Percentiles rank a stretch among this genome's conserved stretches.
These are phyloP conservation scores for Eucriotettix oculatus DNA, from an alignment of 2,888 invertebrate species.

Conservation along the genomic window DNA sequence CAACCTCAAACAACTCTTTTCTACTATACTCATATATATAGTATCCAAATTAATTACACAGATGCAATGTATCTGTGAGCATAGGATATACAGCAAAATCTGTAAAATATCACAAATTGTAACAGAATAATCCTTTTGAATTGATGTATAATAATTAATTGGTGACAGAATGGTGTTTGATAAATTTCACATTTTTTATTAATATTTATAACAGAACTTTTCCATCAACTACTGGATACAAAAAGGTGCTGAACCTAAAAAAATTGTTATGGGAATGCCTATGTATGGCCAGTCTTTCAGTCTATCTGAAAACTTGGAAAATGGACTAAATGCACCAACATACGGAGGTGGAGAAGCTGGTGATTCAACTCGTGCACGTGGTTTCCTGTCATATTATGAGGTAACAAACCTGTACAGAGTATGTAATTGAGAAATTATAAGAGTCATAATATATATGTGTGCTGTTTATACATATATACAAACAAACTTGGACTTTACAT, in stretches of 20 bases:
- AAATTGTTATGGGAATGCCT: conserved; percentile 73
- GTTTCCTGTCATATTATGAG: conserved; percentile 79
- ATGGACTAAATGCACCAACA: conserved; percentile 57
- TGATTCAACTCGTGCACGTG: conserved; percentile 70
- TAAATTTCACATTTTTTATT: not conserved
- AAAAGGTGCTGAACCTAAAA: conserved; percentile 59
- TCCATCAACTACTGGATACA: conserved; percentile 76
- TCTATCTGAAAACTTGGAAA: conserved; percentile 42
- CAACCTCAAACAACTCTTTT: too few species aligned
- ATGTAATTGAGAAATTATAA: not conserved
- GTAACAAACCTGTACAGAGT: conserved; percentile 25
- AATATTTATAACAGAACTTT: conserved; percentile 45
- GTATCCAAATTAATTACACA: too few species aligned
- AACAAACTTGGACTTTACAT: too few species aligned
- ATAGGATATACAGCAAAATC: too few species aligned
- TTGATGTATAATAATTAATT: too few species aligned
- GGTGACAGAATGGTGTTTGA: too few species aligned
- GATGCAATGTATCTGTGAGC: too few species aligned
- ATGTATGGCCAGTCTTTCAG: conserved; percentile 83
- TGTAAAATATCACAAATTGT: too few species aligned
- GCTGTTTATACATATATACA: too few species aligned
- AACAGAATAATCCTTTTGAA: too few species aligned
- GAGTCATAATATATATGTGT: too few species aligned
- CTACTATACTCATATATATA: too few species aligned
- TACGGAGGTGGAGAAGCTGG: conserved; percentile 83